Base-by-base conservation (phyloP, 1,140 invertebrate genomes). In the Drosophila repletoides region DNA sequence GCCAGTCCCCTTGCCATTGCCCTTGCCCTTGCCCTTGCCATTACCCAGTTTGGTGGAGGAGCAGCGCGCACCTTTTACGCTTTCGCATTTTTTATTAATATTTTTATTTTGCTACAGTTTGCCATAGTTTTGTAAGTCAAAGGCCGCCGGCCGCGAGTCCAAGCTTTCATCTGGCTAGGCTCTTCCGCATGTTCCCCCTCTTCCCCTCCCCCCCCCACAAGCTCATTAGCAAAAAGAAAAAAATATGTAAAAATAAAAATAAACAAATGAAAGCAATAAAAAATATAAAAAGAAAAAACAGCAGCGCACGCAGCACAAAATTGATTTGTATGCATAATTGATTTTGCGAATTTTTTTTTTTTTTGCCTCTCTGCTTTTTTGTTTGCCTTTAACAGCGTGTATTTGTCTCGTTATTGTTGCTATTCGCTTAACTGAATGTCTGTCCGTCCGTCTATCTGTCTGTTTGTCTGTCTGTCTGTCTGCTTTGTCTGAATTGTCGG, bases 291-390 rank as follows among this genome's bases (percentile, higher is more conserved):
- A 75, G 55, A 38, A 28, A 43, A 63, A 56, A 40, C 12, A 68
- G 63, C 52, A 63, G 56, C 55, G 53, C 60, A 46, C 31, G 55
- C 61, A 65, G 28, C 41, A 28, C 60, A 34, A 60, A 81, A 77
- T 63, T 83, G 56, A 68, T 71, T 72, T 84, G 79, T 84, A 79
- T 84, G 79, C 79, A 84, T 86, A 84, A 84, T 79, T 84, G 80
- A 84, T 86, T 70, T 83, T 48, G 64, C 77, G 51, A 81, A 72
- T 83, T 65, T 59, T 33, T 22, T n/a, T n/a, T n/a, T n/a, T n/a
- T n/a, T n/a, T n/a, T n/a, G n/a, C n/a, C n/a, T n/a, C n/a, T n/a
- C n/a, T n/a, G n/a, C n/a, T n/a, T n/a, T n/a, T n/a, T n/a, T n/a
- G n/a, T n/a, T 58, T 49, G 56, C 65, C 77, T 75, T 72, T 53